These are phyloP conservation scores for Anguilla megastoma DNA, from an alignment of 2,797 vertebrate species.

Conservation along the genomic window DNA sequence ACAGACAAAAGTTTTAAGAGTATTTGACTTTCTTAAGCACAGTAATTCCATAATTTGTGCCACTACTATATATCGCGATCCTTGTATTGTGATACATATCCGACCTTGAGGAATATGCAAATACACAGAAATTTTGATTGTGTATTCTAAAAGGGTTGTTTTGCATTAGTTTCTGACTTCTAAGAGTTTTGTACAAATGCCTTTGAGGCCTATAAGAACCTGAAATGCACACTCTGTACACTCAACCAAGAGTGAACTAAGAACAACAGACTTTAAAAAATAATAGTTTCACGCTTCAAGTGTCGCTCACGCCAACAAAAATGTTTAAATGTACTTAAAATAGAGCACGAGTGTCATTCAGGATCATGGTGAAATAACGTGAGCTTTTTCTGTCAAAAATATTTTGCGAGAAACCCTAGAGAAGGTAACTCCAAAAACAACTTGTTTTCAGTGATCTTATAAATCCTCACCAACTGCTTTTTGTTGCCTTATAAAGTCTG, in stretches of 20 bases:
- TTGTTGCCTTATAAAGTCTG: slow-evolving; percentile 26
- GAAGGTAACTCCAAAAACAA: slow-evolving; percentile 10
- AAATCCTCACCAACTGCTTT: slow-evolving; percentile 2
- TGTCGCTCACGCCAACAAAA: neutral
- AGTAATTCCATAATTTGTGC: too few relatives aligned
- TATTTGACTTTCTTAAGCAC: too few relatives aligned
- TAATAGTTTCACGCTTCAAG: neutral
- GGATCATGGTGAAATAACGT: neutral
- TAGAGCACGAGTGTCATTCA: neutral
- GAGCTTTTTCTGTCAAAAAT: neutral
- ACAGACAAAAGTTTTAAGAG: too few relatives aligned
- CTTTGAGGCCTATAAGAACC: neutral
- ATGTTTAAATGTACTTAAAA: neutral
- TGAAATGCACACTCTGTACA: neutral
- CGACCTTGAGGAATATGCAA: too few relatives aligned
- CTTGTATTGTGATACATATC: too few relatives aligned
- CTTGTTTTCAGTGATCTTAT: neutral
- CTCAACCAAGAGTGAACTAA: neutral
- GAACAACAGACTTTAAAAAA: neutral
- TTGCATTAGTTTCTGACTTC: too few relatives aligned
- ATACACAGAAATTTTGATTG: too few relatives aligned
- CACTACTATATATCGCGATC: too few relatives aligned
- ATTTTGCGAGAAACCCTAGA: neutral
- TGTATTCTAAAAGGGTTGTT: too few relatives aligned
- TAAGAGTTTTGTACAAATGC: neutral